A percentile compares a stretch with the other conserved stretches of the same genome.
These are phyloP conservation scores for Diaprepes abbreviatus DNA, from an alignment of 2,888 invertebrate genomes.

Conservation along the genomic window DNA sequence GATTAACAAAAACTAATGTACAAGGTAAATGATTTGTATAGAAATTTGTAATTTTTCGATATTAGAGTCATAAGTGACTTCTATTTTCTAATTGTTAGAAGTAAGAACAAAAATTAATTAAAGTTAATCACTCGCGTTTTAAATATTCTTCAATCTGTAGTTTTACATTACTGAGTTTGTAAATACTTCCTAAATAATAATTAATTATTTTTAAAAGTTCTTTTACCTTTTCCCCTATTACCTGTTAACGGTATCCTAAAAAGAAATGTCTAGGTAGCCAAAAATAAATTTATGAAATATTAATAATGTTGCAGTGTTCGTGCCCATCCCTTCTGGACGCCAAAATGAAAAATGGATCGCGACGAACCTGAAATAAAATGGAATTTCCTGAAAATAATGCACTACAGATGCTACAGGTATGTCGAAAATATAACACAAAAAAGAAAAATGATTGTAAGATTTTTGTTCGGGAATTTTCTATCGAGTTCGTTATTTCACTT, in stretches of 20 bases:
- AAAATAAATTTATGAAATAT: conserved; percentile 50
- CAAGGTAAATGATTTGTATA: no score
- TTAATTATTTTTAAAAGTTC: neutral
- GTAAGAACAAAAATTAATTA: no score
- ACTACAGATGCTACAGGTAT: conserved; percentile 51
- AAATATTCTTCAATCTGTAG: no score
- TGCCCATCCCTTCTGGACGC: conserved; percentile 47
- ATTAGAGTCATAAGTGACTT: no score
- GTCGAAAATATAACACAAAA: conserved; percentile 30
- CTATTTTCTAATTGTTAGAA: no score
- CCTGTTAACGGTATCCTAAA: conserved; percentile 5
- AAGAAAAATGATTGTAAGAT: conserved; percentile 47
- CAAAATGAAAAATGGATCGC: conserved; percentile 47
- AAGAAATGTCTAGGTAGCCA: conserved; percentile 25
- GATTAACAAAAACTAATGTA: no score
- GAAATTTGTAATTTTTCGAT: no score
- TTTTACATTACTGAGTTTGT: no score
- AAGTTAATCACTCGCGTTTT: no score
- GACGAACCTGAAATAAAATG: conserved; percentile 47
- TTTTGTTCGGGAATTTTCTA: conserved; percentile 16
- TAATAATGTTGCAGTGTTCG: conserved; percentile 46
- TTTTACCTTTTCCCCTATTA: neutral
- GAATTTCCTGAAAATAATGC: conserved; percentile 50
- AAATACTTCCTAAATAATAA: neutral
- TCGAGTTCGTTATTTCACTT: conserved; percentile 1